Evolutionary conservation across 2,888 invertebrate species (phyloP), one percentile per base, ranked within the genome.

Genomic region (Ichneumoninae sp.): DNA sequence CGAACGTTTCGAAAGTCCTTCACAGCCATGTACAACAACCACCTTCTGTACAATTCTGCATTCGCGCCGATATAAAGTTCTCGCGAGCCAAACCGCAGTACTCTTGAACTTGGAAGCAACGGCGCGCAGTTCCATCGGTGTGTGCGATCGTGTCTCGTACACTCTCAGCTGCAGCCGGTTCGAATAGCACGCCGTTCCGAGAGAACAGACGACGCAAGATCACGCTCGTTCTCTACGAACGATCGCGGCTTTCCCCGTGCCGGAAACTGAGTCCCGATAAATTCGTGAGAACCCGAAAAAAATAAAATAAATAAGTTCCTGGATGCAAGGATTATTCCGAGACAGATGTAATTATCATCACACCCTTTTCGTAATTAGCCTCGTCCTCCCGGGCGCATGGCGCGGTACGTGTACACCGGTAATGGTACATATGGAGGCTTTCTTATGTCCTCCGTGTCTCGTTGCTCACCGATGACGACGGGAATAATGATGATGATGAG

Each of bases 1-100:
- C 88, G 90, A 85, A 82, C 77, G 84, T 89, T 89, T 88, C 88
- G 86, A 89, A 89, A 87, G 80, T 80, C 52, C 80, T 76, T 71
- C 65, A 40, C 70, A 30, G 75, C 57, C 66, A 74, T 72, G 44
- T 4, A 4, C 44, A 57, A 16, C 47, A 62, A 62, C 76, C 22
- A 57, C 36, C 7, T n/a, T 3, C 40, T 33, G 62, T 8, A 13
- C n/a, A 26, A 2, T n/a, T 5, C n/a, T n/a, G 52, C 62, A 50
- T 8, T 40, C 16, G 65, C 50, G 62, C 72, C 33, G 68, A 44
- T 16, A 44, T 44, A 47, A 80, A 77, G 72, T 76, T 44, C 81
- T 54, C 62, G 81, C 54, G 76, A 54, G 69, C 60, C 44, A 62
- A 84, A 77, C 77, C 54, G 65, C 77, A 74, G 77, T 69, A 80